A percentile compares a stretch with the other conserved stretches of the same genome.
These are phyloP conservation scores for Congeria kusceri DNA, from an alignment of 2,888 invertebrate species.

Conservation along the genomic window DNA sequence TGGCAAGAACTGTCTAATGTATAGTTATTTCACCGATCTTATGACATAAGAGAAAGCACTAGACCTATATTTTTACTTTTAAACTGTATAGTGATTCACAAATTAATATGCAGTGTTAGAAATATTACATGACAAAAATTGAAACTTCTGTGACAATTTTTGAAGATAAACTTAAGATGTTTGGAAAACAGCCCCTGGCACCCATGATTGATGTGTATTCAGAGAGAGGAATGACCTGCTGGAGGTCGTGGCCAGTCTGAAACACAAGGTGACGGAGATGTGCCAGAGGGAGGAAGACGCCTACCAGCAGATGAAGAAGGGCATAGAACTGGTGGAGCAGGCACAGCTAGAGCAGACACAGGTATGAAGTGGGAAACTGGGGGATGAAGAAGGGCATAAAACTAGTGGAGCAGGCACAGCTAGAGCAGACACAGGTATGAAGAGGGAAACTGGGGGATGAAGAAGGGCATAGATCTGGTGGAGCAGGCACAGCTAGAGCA, in stretches of 20 bases:
- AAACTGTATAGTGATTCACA: no score
- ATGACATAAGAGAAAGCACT: no score
- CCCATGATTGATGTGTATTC: constrained; percentile 8
- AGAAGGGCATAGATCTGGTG: constrained; percentile 82
- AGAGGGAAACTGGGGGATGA: constrained; percentile 61
- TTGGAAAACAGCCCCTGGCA: no score
- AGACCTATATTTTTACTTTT: no score
- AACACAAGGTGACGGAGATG: constrained; percentile 76
- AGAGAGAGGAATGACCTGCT: constrained; percentile 84
- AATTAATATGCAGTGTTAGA: no score
- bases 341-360: constrained; percentile 84
- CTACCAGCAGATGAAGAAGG: constrained; percentile 83
- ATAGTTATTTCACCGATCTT: no score
- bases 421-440: constrained; percentile 82
- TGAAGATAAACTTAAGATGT: no score
- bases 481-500: constrained; percentile 84
- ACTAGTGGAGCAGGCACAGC: constrained; percentile 84
- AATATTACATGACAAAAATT: no score
- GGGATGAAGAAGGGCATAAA: constrained; percentile 81
- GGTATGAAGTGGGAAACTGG: constrained; percentile 74
- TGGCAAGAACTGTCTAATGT: no score
- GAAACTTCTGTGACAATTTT: no score
- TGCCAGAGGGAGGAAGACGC: constrained; percentile 82
- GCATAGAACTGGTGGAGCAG: constrained; percentile 84
- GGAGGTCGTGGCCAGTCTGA: constrained; percentile 77